phyloP scores from a whole-genome alignment of 2,888 invertebrate species.

The Incurvaria masculella region DNA sequence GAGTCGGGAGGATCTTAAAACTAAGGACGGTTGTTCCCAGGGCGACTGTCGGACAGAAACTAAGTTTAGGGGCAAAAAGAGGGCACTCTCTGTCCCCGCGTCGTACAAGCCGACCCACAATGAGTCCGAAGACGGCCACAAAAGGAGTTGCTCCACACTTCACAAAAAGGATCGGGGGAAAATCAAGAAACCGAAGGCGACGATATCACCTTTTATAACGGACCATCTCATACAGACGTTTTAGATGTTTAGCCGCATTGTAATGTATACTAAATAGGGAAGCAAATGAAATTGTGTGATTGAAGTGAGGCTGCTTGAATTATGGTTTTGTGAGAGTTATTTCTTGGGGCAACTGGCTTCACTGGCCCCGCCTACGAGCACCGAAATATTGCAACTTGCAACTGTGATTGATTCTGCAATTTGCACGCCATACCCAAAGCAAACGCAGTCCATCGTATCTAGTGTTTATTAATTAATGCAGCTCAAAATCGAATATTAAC shows the following conservation, averaged over 20 bases:
- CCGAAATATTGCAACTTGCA: too few species aligned
- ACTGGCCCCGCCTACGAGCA: too few species aligned
- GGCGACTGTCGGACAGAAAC: constrained; percentile 35
- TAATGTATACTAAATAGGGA: neutral
- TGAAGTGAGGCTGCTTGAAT: neutral
- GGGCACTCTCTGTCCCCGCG: constrained; percentile 32
- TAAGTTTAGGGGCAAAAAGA: constrained; percentile 29
- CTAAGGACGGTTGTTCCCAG: neutral
- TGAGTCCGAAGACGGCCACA: constrained; percentile 39
- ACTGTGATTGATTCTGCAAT: too few species aligned
- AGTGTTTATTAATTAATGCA: too few species aligned
- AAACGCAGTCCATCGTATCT: too few species aligned
- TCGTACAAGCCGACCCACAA: constrained; percentile 44
- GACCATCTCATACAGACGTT: constrained; percentile 51
- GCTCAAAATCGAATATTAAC: too few species aligned
- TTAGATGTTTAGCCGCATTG: constrained; percentile 14
- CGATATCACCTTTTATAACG: constrained; percentile 31
- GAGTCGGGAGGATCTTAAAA: neutral
- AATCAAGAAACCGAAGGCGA: constrained; percentile 32
- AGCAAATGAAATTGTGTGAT: neutral
- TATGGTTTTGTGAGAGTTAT: too few species aligned
- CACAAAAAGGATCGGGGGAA: constrained; percentile 34
- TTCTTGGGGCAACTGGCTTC: too few species aligned
- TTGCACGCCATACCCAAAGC: too few species aligned
- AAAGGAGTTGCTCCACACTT: constrained; percentile 36